A percentile compares a stretch with the other conserved stretches of the same genome.
Evolutionary conservation across 2,888 invertebrate genomes (phyloP).

Genomic region (Oxytorus armatus): DNA sequence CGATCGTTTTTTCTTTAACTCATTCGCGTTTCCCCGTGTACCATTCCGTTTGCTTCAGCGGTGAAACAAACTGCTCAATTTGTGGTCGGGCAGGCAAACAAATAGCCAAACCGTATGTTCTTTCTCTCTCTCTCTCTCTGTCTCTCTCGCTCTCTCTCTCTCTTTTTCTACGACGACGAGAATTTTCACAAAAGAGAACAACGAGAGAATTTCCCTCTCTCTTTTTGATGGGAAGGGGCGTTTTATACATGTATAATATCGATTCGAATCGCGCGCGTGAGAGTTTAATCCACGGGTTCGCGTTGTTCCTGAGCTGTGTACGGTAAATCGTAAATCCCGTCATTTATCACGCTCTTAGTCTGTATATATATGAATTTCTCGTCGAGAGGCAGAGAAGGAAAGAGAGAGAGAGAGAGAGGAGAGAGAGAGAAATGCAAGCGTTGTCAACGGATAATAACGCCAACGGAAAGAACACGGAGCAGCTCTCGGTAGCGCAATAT

Average conservation of each 20-base stretch:
- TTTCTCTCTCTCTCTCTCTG: no score
- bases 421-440: conserved; percentile 33
- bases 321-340: conserved; percentile 71
- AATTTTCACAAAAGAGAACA: conserved; percentile 27
- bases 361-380: not conserved
- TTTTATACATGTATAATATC: conserved; percentile 30
- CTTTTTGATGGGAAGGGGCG: conserved; percentile 2
- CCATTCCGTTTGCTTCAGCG: conserved; percentile 39
- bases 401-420: conserved; percentile 21
- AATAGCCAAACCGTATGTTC: conserved; percentile 78
- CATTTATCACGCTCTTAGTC: conserved; percentile 72
- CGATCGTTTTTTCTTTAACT: no score
- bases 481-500: conserved; percentile 59
- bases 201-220: conserved; percentile 10
- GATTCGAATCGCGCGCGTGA: not conserved
- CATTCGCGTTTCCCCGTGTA: conserved; percentile 50
- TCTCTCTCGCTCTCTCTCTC: no score
- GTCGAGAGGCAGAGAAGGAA: not conserved
- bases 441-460: conserved; percentile 61
- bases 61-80: conserved; percentile 82
- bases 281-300: conserved; percentile 27
- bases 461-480: conserved; percentile 33
- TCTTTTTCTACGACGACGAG: conserved; percentile 75
- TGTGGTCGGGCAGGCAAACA: conserved; percentile 78
- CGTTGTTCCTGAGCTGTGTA: conserved; percentile 57